Base-by-base conservation (phyloP, 2,797 vertebrate genomes). In the Enteromius fasciolatus region DNA sequence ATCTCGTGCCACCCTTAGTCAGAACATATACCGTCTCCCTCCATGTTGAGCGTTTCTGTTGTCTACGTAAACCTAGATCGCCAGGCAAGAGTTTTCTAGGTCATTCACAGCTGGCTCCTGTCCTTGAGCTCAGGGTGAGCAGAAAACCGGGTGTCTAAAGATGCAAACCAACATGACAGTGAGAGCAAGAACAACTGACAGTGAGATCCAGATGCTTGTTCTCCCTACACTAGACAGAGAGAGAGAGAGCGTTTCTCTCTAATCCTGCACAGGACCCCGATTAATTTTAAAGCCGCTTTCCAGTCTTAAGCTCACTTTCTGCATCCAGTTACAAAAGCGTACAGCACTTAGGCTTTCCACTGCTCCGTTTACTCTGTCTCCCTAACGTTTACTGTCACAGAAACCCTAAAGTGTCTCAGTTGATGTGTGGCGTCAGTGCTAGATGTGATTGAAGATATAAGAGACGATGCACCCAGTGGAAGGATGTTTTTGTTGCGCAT, bases 211-310 rank as follows among this genome's bases (percentile, higher is more conserved):
- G 63, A 39, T 82, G 79, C 69, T 63, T 83, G 57, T 28, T 44
- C 31, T 31, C 25, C 1, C 23, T 75, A 54, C 74, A 61, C 77
- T 73, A 64, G 46, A 80, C 23, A 81, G 76, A 84, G 89, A 84
- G 57, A 76, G 76, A 89, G 80, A 80, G 64, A 84, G 89, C 72
- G 80, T 63, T 91, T 52, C 72, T 70, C 33, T 77, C 81, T 94
- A 94, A 95, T 95, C 93, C 92, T 83, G 86, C 85, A 81, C 90
- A 89, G 91, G 82, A 66, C 81, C 74, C 86, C 82, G 93, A 94
- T 95, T 95, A 92, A 92, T 88, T 92, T 91, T 92, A 93, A 95
- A 94, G 90, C 93, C 23, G 91, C 90, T 94, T 93, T 93, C 78
- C 87, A 89, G 79, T 89, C 84, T 88, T 93, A 93, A 93, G 87